These are phyloP conservation scores for Glaucomys volans DNA, from an alignment of 2,113 vertebrate species.

Conservation along the genomic window DNA sequence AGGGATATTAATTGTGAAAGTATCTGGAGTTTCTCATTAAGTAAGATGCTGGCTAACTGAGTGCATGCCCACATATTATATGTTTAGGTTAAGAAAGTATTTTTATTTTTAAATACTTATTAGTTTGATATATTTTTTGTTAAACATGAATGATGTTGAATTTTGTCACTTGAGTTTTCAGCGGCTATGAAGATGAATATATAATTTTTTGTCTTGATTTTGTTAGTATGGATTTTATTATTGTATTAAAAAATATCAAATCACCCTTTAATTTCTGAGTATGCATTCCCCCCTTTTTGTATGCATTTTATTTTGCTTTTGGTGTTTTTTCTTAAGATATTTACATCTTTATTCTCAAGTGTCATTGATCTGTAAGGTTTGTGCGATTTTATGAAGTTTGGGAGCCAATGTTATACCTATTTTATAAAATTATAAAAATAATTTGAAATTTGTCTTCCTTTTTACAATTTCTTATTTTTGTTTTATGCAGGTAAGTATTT, in stretches of 20 bases:
- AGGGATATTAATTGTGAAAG: too few relatives aligned
- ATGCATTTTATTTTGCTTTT: too few relatives aligned
- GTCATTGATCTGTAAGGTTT: too few relatives aligned
- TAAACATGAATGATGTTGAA: not conserved
- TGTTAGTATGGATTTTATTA: conserved; percentile 31
- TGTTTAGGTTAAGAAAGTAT: not conserved
- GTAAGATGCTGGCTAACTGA: not conserved
- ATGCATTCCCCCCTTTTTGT: not conserved
- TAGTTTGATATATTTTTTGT: not conserved
- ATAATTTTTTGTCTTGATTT: not conserved
- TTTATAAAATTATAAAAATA: not conserved
- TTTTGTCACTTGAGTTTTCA: conserved; percentile 29
- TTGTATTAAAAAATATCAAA: not conserved
- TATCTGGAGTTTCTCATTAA: not conserved
- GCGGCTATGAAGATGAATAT: not conserved
- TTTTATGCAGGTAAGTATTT: not conserved
- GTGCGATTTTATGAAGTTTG: not conserved
- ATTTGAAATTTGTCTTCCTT: not conserved
- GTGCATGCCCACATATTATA: not conserved
- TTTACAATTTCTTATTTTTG: conserved; percentile 2
- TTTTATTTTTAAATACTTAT: not conserved
- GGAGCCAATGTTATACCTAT: not conserved
- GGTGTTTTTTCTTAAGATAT: too few relatives aligned
- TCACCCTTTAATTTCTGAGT: not conserved
- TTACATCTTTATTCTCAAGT: too few relatives aligned